phyloP scores from a whole-genome alignment of 2,888 invertebrate genomes.

The Clitarchus hookeri region DNA sequence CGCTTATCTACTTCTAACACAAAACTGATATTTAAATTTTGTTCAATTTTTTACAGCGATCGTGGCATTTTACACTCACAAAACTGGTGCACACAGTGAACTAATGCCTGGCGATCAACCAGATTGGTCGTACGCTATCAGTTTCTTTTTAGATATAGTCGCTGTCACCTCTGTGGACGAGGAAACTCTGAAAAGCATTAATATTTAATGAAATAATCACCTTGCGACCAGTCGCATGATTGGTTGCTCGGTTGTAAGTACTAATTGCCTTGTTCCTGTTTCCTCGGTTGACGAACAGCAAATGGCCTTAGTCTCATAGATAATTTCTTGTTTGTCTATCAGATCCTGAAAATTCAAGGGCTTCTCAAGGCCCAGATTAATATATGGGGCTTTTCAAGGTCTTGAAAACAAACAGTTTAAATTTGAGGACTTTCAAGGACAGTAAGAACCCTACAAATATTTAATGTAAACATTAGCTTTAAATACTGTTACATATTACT shows the following conservation, averaged over 20 bases:
- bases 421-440: no score
- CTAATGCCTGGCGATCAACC: background rate
- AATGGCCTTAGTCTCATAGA: no score
- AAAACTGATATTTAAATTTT: slow-evolving; percentile 19
- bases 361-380: no score
- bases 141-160: background rate
- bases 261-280: background rate
- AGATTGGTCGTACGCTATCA: background rate
- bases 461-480: no score
- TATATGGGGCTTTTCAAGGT: no score
- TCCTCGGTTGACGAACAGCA: background rate
- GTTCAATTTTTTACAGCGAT: background rate
- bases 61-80: background rate
- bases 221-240: background rate
- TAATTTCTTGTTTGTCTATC: no score
- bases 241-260: background rate
- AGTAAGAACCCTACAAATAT: no score
- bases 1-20: slow-evolving; percentile 25
- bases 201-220: background rate
- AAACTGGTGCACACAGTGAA: background rate
- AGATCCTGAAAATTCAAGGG: no score
- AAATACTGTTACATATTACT: no score
- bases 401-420: no score
- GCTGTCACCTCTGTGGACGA: background rate
- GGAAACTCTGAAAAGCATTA: background rate